Conservation (phyloP, 2,888 invertebrate genomes). For the Beris morrisii region DNA sequence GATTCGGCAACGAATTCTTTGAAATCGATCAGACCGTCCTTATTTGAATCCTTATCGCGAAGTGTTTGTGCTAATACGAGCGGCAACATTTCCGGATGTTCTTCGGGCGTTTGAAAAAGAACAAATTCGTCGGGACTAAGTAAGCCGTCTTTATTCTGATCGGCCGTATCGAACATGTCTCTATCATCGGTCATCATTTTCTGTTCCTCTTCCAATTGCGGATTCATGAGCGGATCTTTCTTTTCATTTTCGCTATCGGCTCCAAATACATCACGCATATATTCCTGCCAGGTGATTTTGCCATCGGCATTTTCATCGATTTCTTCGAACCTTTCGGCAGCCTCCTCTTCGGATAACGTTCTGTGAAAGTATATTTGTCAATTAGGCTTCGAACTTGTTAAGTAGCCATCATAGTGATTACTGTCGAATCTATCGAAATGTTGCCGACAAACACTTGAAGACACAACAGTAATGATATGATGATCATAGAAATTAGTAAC, state of each 20-base stretch:
- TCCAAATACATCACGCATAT: conserved; percentile 85
- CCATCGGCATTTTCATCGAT: conserved; percentile 84
- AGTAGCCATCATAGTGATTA: no score
- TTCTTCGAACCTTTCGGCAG: conserved; percentile 80
- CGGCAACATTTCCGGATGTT: conserved; percentile 84
- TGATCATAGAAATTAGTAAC: no score
- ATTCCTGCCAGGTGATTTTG: conserved; percentile 85
- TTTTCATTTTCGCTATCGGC: conserved; percentile 62
- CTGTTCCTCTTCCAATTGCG: conserved; percentile 59
- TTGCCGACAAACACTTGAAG: no score
- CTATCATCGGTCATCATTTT: conserved; percentile 77
- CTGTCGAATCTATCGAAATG: no score
- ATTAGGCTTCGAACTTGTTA: no score
- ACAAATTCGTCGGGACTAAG: conserved; percentile 79
- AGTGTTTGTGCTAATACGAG: conserved; percentile 79
- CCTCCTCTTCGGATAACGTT: conserved; percentile 84
- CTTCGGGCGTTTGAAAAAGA: conserved; percentile 91
- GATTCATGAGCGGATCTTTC: conserved; percentile 55
- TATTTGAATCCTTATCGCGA: conserved; percentile 80
- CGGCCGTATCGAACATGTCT: conserved; percentile 83
- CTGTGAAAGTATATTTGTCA: conserved; percentile 54
- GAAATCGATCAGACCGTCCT: conserved; percentile 82
- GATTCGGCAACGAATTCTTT: conserved; percentile 57
- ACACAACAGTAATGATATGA: no score
- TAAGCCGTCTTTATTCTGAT: conserved; percentile 76